These are phyloP conservation scores for Ctenoplectra terminalis DNA, from an alignment of 1,140 invertebrate species.

Conservation along the genomic window DNA sequence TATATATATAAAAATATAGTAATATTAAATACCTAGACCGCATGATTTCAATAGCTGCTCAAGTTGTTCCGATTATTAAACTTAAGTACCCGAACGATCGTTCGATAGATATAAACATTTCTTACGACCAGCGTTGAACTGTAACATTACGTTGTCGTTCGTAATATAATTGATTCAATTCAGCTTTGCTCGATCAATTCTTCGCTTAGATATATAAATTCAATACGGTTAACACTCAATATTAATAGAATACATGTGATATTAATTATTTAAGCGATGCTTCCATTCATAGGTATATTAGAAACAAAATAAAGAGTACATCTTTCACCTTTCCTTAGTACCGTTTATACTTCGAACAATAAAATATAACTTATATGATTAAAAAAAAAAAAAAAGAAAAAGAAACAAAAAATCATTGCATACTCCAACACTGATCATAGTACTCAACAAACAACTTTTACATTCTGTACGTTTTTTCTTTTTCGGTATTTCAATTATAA, in stretches of 20 bases:
- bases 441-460: background rate
- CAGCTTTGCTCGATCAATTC: background rate
- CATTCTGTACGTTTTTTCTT: background rate
- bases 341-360: background rate
- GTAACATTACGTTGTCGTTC: background rate
- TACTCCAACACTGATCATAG: constrained; percentile 23
- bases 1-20: constrained; percentile 49
- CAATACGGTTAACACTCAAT: background rate
- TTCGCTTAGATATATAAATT: background rate
- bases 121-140: constrained; percentile 23
- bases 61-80: constrained; percentile 34
- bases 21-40: constrained; percentile 29
- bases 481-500: background rate
- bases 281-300: background rate
- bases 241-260: background rate
- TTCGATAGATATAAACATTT: constrained; percentile 27
- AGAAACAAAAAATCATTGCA: background rate
- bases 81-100: constrained; percentile 39
- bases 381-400: too few species aligned
- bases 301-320: background rate
- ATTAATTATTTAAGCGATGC: background rate
- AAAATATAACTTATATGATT: background rate
- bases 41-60: constrained; percentile 22
- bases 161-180: background rate
- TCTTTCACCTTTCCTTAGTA: background rate